A percentile compares a stretch with the other conserved stretches of the same genome.
Conservation (phyloP, 2,888 invertebrate genomes). For the Drosophila borealis region DNA sequence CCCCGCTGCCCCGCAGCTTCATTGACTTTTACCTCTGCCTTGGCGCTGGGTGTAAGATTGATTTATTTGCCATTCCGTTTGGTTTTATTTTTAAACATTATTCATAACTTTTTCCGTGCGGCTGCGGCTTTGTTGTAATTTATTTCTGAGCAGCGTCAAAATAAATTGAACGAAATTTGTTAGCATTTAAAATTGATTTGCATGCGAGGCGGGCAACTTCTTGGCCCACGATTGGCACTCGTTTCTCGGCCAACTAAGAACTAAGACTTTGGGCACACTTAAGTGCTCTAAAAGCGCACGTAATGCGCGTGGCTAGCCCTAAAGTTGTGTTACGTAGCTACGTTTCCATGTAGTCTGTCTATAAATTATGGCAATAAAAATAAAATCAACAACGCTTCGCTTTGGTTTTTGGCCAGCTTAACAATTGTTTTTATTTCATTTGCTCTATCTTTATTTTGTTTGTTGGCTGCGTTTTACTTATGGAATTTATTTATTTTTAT, state of each 20-base stretch:
- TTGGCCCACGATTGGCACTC: conserved; percentile 5
- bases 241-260: background rate
- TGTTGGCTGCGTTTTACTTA: conserved; percentile 38
- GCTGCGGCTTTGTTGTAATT: conserved; percentile 66
- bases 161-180: conserved; percentile 78
- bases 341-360: conserved; percentile 15
- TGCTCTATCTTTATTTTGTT: conserved; percentile 17
- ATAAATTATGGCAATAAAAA: conserved; percentile 75
- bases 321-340: conserved; percentile 35
- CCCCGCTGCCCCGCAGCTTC: conserved; percentile 13
- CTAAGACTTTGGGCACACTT: conserved; percentile 40
- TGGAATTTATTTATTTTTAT: conserved; percentile 29
- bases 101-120: conserved; percentile 71
- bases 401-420: conserved; percentile 40
- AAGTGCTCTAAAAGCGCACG: conserved; percentile 57
- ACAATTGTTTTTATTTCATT: conserved; percentile 22
- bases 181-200: conserved; percentile 80
- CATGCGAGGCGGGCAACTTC: conserved; percentile 35
- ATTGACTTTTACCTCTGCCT: conserved; percentile 33
- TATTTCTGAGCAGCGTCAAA: conserved; percentile 58
- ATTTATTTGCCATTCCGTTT: conserved; percentile 68
- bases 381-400: conserved; percentile 62
- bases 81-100: conserved; percentile 66
- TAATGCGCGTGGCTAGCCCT: conserved; percentile 34
- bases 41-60: conserved; percentile 66